Conservation (phyloP, 2,113 vertebrate species). For the Romanogobio albipinnatus region DNA sequence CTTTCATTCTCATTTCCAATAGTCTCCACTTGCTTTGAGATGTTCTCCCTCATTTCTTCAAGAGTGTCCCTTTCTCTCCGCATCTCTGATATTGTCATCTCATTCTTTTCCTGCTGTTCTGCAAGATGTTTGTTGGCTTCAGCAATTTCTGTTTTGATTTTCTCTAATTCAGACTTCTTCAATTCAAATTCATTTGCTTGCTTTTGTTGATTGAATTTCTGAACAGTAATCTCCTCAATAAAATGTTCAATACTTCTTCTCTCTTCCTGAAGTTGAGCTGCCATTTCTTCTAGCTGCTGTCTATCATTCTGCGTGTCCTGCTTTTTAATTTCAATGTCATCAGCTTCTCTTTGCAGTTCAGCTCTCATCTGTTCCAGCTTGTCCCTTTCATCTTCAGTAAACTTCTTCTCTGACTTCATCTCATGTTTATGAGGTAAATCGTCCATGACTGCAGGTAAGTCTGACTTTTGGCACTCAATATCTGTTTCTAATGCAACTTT, state of each 20-base stretch:
- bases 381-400: neutral
- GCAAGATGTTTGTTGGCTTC: conserved; percentile 8
- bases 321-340: conserved; percentile 31
- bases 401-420: neutral
- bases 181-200: neutral
- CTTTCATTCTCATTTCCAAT: conserved; percentile 53
- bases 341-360: conserved; percentile 23
- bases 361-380: conserved; percentile 19
- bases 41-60: conserved; percentile 43
- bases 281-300: conserved; percentile 16
- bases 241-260: neutral
- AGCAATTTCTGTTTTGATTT: conserved; percentile 20
- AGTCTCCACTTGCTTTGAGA: conserved; percentile 43
- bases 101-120: conserved; percentile 3
- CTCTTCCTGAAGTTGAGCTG: neutral
- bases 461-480: neutral
- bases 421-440: neutral
- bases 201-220: neutral
- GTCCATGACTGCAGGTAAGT: neutral
- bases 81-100: conserved; percentile 50
- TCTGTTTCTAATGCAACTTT: neutral
- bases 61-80: conserved; percentile 35
- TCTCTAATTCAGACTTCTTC: conserved; percentile 48
- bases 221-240: neutral
- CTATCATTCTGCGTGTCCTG: conserved; percentile 12